Evolutionary conservation across 2,113 vertebrate species (phyloP), one percentile per base, ranked within the genome.

Genomic region (Notechis scutatus): DNA sequence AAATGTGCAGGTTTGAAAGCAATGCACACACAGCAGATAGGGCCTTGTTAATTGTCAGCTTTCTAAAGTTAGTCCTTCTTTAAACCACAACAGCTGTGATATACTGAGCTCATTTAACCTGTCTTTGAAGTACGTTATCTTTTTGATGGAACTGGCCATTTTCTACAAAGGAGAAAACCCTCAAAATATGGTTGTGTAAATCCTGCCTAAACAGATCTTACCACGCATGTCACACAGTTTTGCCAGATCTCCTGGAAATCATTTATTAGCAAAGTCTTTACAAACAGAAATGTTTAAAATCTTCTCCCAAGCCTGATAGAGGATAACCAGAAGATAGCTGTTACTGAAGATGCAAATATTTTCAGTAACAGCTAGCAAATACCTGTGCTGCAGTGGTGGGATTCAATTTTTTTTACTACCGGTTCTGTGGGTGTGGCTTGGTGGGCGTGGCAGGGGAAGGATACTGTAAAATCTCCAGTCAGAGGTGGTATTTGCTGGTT

Each of bases 71-170:
- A 29, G 87, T 1, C 14, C 26, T n/a, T 89, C 34, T 89, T 89
- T 61, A 29, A 91, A 9, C 34, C 23, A 47, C 10, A 55, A 52
- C 20, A 85, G n/a, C 20, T 23, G 2, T 52, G 11, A 52, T 26
- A 20, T 89, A 61, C 20, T 50, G 61, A 57, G n/a, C 87, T 91
- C 93, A 85, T 52, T 89, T 91, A 91, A 89, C 56, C 64, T 18
- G 20, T 26, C 61, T 56, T 61, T 45, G 24, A 50, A 64, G 47
- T 26, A 39, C 59, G 39, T 59, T 39, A 56, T 45, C 56, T 56
- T 39, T 88, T 64, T 14, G 10, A 14, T 23, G 39, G 47, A 39
- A 57, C 18, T 88, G 34, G 29, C 10, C 14, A 9, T 69, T 55
- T 18, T 34, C 29, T 8, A 52, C 5, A 14, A 47, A 81, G 59